Conservation (phyloP, 1,140 invertebrate species). For the Nixonia krombeini region DNA sequence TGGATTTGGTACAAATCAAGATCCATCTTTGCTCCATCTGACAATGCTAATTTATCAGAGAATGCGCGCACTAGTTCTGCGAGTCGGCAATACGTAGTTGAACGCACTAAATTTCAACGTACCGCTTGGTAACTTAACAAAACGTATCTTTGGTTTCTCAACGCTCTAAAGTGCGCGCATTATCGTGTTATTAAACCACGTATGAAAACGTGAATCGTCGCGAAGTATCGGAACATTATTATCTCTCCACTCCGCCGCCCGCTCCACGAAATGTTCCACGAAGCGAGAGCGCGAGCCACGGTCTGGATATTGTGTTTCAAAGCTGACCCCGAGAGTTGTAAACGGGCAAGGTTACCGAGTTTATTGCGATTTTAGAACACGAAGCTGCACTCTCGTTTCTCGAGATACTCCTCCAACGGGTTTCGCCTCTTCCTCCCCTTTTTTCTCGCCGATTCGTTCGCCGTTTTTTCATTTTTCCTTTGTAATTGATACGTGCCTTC, state of each 20-base stretch:
- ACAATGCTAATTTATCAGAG: slow-evolving; percentile 1
- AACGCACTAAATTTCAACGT: slow-evolving; percentile 62
- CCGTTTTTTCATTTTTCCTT: slow-evolving; percentile 1
- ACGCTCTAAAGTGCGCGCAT: slow-evolving; percentile 17
- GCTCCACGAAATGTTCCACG: background rate
- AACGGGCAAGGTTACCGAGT: slow-evolving; percentile 53
- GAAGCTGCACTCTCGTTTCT: slow-evolving; percentile 47
- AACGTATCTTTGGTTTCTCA: no score
- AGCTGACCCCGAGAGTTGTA: slow-evolving; percentile 45
- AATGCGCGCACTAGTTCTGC: background rate
- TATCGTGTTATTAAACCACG: slow-evolving; percentile 55
- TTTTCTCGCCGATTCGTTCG: slow-evolving; percentile 1
- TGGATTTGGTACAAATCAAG: slow-evolving; percentile 4
- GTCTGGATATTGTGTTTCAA: slow-evolving; percentile 41
- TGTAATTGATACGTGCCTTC: background rate
- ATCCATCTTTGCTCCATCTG: background rate
- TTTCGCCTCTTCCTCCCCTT: slow-evolving; percentile 10
- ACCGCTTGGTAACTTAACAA: slow-evolving; percentile 53
- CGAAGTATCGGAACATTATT: slow-evolving; percentile 26
- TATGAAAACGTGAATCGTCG: slow-evolving; percentile 48
- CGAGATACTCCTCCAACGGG: slow-evolving; percentile 21
- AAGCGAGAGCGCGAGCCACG: slow-evolving; percentile 12
- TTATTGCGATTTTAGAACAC: slow-evolving; percentile 53
- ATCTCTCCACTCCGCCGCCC: slow-evolving; percentile 30
- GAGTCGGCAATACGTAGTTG: slow-evolving; percentile 53